Evolutionary conservation across 1,140 invertebrate species (phyloP).

Genomic region (Coelopa frigida): DNA sequence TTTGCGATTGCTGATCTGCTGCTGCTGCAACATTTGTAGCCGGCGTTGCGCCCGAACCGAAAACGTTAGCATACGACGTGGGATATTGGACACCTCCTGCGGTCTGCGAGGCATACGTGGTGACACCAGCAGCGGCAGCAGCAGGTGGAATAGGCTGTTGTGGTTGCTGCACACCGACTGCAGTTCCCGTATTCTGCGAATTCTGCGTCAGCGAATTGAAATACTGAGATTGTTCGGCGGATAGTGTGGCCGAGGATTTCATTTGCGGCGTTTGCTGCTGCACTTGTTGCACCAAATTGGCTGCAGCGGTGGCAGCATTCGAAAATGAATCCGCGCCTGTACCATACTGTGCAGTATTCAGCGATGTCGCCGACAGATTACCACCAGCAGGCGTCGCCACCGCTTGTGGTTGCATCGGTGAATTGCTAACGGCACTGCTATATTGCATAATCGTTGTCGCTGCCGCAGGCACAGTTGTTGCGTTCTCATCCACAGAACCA

Average conservation of each 20-base stretch:
- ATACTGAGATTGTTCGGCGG: constrained; percentile 46
- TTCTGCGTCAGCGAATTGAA: constrained; percentile 41
- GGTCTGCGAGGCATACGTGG: constrained; percentile 14
- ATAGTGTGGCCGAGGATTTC: constrained; percentile 37
- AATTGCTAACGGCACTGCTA: no score
- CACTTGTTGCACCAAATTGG: constrained; percentile 37
- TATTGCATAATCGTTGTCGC: no score
- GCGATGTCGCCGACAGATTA: constrained; percentile 6
- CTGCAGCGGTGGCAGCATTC: constrained; percentile 35
- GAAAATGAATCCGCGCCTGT: constrained; percentile 34
- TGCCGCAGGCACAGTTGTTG: constrained; percentile 6
- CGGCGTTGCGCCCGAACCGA: constrained; percentile 31
- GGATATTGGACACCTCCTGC: constrained; percentile 22
- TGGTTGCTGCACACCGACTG: constrained; percentile 19
- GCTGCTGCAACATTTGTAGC: constrained; percentile 31
- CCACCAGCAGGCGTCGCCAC: constrained; percentile 9
- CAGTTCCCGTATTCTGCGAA: constrained; percentile 23
- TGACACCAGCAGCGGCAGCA: constrained; percentile 8
- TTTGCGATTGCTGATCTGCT: constrained; percentile 26
- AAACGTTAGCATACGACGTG: constrained; percentile 36
- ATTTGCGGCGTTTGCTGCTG: constrained; percentile 27
- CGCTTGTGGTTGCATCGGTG: no score
- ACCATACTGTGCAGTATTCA: constrained; percentile 19
- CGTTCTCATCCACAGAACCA: constrained; percentile 15
- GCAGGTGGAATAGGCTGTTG: constrained; percentile 14